phyloP scores from a whole-genome alignment of 2,797 vertebrate genomes.

The Hypotaenidia okinawae region DNA sequence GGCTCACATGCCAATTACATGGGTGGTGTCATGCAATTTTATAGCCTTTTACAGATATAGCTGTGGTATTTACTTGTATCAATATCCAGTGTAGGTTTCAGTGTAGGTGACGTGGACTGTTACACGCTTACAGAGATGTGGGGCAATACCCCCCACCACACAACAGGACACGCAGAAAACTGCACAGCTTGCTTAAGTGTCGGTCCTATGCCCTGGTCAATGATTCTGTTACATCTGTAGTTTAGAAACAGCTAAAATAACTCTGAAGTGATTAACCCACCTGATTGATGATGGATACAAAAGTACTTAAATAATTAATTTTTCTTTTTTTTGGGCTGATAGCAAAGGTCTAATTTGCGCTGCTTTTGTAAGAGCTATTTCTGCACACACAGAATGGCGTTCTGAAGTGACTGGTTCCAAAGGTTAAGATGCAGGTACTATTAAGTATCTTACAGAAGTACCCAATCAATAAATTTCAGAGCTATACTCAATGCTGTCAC shows the following conservation, averaged over 20 bases:
- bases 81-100: neutral
- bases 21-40: neutral
- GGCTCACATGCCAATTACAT: neutral
- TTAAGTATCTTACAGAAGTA: constrained; percentile 4
- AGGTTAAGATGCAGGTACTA: neutral
- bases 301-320: neutral
- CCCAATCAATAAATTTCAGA: neutral
- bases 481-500: neutral
- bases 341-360: neutral
- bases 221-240: neutral
- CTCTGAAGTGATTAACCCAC: constrained; percentile 32
- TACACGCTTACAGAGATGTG: neutral
- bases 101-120: neutral
- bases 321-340: neutral
- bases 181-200: neutral
- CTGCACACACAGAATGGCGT: neutral
- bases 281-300: neutral
- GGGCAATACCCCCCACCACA: neutral
- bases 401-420: neutral
- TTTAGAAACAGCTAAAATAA: constrained; percentile 6
- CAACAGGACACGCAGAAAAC: neutral
- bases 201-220: neutral
- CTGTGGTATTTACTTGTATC: neutral
- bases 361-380: neutral
- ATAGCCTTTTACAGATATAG: neutral